A percentile compares a stretch with the other conserved stretches of the same genome.
Conservation (phyloP, 1,140 invertebrate genomes). For the Drosophila varians region DNA sequence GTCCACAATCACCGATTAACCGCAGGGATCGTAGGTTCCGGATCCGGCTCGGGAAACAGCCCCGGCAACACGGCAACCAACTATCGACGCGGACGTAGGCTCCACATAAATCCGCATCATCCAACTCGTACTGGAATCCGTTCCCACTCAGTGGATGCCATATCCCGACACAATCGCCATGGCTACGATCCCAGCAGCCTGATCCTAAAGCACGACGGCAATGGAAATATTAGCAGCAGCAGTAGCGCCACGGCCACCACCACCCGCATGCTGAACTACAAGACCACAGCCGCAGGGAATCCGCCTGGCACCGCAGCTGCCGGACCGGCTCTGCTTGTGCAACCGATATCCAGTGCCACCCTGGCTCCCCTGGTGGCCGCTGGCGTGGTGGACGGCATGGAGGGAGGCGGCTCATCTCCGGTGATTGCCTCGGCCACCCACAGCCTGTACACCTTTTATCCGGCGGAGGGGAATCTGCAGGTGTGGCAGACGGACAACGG, state of each 20-base stretch:
- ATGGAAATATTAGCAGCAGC: slow-evolving; percentile 61
- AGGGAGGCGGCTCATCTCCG: slow-evolving; percentile 63
- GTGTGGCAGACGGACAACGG: slow-evolving; percentile 82
- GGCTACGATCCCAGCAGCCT: slow-evolving; percentile 75
- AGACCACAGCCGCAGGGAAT: slow-evolving; percentile 37
- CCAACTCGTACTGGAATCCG: slow-evolving; percentile 50
- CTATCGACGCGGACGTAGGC: slow-evolving; percentile 62
- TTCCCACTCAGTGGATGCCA: slow-evolving; percentile 78
- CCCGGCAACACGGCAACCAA: slow-evolving; percentile 28
- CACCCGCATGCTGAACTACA: slow-evolving; percentile 76
- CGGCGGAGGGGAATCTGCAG: slow-evolving; percentile 81
- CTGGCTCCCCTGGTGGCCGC: slow-evolving; percentile 58
- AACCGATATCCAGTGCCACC: slow-evolving; percentile 79
- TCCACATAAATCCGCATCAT: slow-evolving; percentile 45
- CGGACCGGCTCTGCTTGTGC: slow-evolving; percentile 71
- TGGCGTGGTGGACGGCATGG: slow-evolving; percentile 58
- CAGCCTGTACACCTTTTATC: slow-evolving; percentile 82
- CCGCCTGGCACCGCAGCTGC: slow-evolving; percentile 37
- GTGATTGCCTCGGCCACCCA: slow-evolving; percentile 80
- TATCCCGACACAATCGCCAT: slow-evolving; percentile 64
- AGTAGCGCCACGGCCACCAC: slow-evolving; percentile 25
- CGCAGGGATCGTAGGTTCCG: slow-evolving; percentile 18
- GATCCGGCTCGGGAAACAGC: slow-evolving; percentile 23
- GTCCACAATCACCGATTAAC: slow-evolving; percentile 73
- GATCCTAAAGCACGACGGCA: slow-evolving; percentile 75